phyloP scores from a whole-genome alignment of 2,113 vertebrate genomes.

The Cygnus atratus region DNA sequence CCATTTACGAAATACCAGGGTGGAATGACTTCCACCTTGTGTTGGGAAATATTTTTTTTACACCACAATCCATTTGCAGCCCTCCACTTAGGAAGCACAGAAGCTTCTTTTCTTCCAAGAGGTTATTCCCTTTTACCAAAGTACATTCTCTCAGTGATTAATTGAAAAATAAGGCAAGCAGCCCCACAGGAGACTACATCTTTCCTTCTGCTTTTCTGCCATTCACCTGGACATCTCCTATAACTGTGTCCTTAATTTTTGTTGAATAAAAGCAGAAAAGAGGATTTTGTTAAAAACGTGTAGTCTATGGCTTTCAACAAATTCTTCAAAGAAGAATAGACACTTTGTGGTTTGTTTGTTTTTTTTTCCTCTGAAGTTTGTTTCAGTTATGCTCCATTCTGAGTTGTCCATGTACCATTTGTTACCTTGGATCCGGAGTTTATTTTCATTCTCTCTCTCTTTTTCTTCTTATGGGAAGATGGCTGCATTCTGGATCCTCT shows the following conservation, averaged over 20 bases:
- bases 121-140: background rate
- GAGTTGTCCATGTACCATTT: background rate
- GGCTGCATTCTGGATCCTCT: slow-evolving; percentile 92
- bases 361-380: background rate
- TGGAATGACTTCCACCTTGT: background rate
- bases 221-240: background rate
- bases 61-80: background rate
- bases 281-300: background rate
- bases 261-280: background rate
- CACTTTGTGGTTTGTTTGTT: background rate
- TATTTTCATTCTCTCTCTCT: background rate
- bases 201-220: background rate
- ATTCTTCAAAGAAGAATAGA: background rate
- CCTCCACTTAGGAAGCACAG: background rate
- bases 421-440: background rate
- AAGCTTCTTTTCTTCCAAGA: background rate
- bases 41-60: background rate
- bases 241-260: background rate
- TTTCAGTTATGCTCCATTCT: background rate
- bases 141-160: background rate
- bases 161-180: background rate
- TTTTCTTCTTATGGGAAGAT: slow-evolving; percentile 70
- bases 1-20: background rate
- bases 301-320: background rate
- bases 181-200: background rate